Evolutionary conservation across 2,797 vertebrate species (phyloP).

Genomic region (Hafferia zeledoni): DNA sequence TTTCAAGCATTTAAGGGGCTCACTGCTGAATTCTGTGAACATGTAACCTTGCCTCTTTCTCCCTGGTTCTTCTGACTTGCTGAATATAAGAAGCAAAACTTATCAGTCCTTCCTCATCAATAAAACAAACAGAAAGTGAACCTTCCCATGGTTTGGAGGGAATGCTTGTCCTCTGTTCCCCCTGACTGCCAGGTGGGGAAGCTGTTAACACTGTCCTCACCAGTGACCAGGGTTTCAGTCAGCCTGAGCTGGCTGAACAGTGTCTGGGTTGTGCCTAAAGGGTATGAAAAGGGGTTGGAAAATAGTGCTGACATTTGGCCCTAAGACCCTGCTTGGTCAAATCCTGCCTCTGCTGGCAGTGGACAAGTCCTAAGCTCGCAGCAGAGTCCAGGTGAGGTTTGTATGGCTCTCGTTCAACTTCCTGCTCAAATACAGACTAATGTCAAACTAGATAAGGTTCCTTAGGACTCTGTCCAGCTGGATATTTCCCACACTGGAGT

Average conservation of each 20-base stretch:
- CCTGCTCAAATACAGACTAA: background rate
- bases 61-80: background rate
- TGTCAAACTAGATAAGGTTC: background rate
- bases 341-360: background rate
- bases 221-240: background rate
- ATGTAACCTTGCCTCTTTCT: background rate
- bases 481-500: background rate
- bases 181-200: background rate
- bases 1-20: background rate
- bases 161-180: background rate
- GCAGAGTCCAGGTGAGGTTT: background rate
- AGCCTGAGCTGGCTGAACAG: background rate
- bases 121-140: background rate
- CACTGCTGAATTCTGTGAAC: fast-evolving
- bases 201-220: background rate
- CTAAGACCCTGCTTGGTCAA: background rate
- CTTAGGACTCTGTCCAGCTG: background rate
- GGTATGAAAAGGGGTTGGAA: background rate
- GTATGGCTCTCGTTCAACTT: background rate
- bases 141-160: background rate
- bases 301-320: background rate
- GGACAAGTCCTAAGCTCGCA: background rate
- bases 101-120: background rate
- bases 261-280: background rate
- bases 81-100: background rate